Percentiles rank a stretch among this genome's conserved stretches.
Conservation (phyloP, 2,888 invertebrate species). For the Microchrysa polita region DNA sequence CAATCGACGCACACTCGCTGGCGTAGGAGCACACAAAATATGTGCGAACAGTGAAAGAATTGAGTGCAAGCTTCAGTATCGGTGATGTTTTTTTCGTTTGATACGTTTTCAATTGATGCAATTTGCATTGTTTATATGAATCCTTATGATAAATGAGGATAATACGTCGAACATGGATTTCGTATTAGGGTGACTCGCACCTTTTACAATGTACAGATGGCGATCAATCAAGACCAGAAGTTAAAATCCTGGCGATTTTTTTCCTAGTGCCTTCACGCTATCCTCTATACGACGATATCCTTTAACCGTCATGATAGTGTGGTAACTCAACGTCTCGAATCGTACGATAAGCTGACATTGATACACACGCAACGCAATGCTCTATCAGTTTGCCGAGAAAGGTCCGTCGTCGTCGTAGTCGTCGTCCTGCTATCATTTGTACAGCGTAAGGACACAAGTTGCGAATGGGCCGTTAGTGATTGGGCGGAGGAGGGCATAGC, state of each 20-base stretch:
- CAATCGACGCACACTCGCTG: too few relatives aligned
- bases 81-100: too few relatives aligned
- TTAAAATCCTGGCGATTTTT: constrained; percentile 45
- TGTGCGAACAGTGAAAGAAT: too few relatives aligned
- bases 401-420: too few relatives aligned
- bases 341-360: constrained; percentile 12
- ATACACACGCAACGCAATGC: constrained; percentile 37
- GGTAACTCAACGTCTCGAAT: constrained; percentile 16
- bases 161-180: constrained; percentile 23
- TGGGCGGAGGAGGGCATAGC: too few relatives aligned
- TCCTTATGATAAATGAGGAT: too few relatives aligned
- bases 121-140: too few relatives aligned
- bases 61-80: too few relatives aligned
- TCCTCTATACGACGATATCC: neutral
- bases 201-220: constrained; percentile 41
- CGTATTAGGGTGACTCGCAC: constrained; percentile 34
- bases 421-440: too few relatives aligned
- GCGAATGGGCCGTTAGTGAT: too few relatives aligned
- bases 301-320: constrained; percentile 12
- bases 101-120: too few relatives aligned
- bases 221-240: constrained; percentile 49
- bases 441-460: neutral
- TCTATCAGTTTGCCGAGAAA: constrained; percentile 16
- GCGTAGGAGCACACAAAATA: too few relatives aligned
- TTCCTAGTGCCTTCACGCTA: neutral